These are phyloP conservation scores for Hermaeophaga mercurialis DNA, from an alignment of 2,888 invertebrate genomes.

Conservation along the genomic window DNA sequence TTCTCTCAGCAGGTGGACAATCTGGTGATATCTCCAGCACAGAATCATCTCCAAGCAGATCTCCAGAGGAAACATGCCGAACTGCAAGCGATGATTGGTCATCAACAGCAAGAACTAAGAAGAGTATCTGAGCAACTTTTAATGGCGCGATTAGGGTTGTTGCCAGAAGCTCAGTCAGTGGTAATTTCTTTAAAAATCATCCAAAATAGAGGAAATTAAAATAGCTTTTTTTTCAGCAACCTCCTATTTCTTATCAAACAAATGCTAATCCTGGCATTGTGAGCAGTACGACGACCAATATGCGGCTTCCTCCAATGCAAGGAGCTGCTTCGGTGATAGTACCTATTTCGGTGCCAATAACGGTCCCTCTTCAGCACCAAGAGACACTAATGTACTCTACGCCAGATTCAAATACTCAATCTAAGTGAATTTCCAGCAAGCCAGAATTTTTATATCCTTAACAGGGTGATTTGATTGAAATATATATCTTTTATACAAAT, in stretches of 20 bases:
- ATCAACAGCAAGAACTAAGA: slow-evolving; percentile 85
- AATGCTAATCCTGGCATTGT: slow-evolving; percentile 47
- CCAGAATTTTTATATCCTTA: no score
- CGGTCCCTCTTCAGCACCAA: slow-evolving; percentile 33
- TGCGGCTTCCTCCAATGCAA: slow-evolving; percentile 39
- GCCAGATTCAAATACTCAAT: slow-evolving; percentile 47
- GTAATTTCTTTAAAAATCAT: no score
- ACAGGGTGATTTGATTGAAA: no score
- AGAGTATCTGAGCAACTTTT: slow-evolving; percentile 86
- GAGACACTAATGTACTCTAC: slow-evolving; percentile 41
- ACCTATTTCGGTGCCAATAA: slow-evolving; percentile 45
- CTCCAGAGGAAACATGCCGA: slow-evolving; percentile 84
- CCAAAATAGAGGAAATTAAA: slow-evolving; percentile 12
- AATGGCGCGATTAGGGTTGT: slow-evolving; percentile 78
- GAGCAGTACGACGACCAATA: slow-evolving; percentile 51
- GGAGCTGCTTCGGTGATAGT: slow-evolving; percentile 47
- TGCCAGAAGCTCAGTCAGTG: slow-evolving; percentile 47
- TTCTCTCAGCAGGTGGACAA: slow-evolving; percentile 52
- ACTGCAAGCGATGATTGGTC: slow-evolving; percentile 80
- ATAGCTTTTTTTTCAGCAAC: slow-evolving; percentile 16
- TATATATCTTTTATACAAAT: no score
- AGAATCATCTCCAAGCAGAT: slow-evolving; percentile 71
- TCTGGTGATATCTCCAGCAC: slow-evolving; percentile 63
- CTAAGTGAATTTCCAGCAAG: slow-evolving; percentile 14
- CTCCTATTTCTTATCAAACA: slow-evolving; percentile 30